Percentiles rank a stretch among this genome's conserved stretches.
These are phyloP conservation scores for Onthophagus taurus DNA, from an alignment of 1,140 invertebrate genomes.

Conservation along the genomic window DNA sequence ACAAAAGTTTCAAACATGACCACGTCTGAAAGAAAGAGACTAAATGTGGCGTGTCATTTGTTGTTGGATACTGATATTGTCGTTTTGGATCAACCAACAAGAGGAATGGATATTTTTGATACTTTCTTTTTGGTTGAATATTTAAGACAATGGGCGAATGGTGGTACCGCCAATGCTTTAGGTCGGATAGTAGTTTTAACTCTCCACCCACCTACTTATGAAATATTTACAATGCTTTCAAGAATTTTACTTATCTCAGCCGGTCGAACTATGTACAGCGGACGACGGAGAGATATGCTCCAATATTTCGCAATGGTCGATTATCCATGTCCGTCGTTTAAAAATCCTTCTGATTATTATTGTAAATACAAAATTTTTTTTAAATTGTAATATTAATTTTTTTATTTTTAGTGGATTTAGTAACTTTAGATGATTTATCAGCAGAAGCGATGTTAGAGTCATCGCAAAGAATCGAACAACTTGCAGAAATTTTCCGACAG, in stretches of 20 bases:
- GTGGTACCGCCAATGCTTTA: constrained; percentile 45
- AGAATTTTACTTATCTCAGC: constrained; percentile 78
- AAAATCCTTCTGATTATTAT: constrained; percentile 95
- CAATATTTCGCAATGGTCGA: constrained; percentile 89
- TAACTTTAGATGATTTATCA: constrained; percentile 85
- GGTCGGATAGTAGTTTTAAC: constrained; percentile 79
- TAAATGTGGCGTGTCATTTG: constrained; percentile 82
- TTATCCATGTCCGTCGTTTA: constrained; percentile 90
- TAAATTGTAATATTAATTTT: neutral
- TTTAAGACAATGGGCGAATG: constrained; percentile 81
- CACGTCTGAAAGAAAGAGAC: constrained; percentile 70
- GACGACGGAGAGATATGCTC: constrained; percentile 77
- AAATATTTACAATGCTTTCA: constrained; percentile 91
- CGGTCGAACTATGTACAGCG: constrained; percentile 84
- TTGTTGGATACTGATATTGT: constrained; percentile 75
- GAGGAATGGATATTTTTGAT: constrained; percentile 92
- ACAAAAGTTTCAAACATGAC: constrained; percentile 72
- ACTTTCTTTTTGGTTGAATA: constrained; percentile 93
- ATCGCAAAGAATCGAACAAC: constrained; percentile 80
- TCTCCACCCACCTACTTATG: constrained; percentile 86
- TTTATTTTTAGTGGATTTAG: constrained; percentile 69
- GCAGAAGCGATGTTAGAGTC: constrained; percentile 90
- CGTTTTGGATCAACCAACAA: constrained; percentile 79
- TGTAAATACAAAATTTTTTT: constrained; percentile 49
- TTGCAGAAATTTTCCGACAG: constrained; percentile 70